Conservation (phyloP, 2,888 invertebrate genomes). For the Drosophila crucigera region DNA sequence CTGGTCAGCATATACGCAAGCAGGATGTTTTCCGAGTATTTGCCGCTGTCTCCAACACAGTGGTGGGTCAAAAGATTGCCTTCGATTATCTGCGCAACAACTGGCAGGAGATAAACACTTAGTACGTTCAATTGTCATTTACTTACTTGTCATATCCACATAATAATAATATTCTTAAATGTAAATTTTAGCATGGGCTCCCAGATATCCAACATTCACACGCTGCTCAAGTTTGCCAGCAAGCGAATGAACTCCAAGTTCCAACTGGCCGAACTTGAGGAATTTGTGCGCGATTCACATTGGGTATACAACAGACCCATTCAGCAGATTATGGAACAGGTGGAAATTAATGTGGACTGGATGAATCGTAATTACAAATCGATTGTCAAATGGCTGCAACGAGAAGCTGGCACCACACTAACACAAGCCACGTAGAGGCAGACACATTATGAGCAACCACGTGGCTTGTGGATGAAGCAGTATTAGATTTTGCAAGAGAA, state of each 20-base stretch:
- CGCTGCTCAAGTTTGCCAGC: constrained; percentile 90
- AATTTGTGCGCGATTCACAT: constrained; percentile 88
- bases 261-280: constrained; percentile 91
- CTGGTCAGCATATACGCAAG: constrained; percentile 91
- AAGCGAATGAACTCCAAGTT: constrained; percentile 90
- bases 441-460: too few relatives aligned
- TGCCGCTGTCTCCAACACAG: constrained; percentile 90
- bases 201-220: constrained; percentile 89
- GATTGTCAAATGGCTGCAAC: constrained; percentile 90
- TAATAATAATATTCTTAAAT: background rate
- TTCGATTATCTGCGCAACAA: constrained; percentile 92
- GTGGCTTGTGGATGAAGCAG: constrained; percentile 54
- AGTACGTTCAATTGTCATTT: constrained; percentile 87
- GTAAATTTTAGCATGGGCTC: constrained; percentile 89
- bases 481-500: constrained; percentile 53
- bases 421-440: constrained; percentile 20
- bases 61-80: constrained; percentile 92
- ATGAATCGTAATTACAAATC: constrained; percentile 90
- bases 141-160: background rate
- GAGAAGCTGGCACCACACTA: constrained; percentile 34
- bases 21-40: constrained; percentile 93
- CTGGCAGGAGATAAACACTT: constrained; percentile 90
- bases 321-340: constrained; percentile 92
- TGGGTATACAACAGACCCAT: constrained; percentile 91
- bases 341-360: constrained; percentile 94